phyloP scores from a whole-genome alignment of 2,113 vertebrate genomes.

The Piaya cayana region DNA sequence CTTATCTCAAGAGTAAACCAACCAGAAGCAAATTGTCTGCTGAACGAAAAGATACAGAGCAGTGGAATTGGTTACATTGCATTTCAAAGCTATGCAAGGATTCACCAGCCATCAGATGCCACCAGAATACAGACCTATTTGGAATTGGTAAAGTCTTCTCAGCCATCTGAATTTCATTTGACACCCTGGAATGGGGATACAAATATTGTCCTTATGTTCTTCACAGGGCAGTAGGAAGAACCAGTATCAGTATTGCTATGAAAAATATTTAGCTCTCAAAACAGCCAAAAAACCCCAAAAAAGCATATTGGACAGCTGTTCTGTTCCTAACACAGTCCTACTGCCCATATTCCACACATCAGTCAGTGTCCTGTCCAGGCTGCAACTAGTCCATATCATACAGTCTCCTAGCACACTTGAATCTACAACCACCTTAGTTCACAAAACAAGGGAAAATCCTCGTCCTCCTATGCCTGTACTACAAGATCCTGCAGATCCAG shows the following conservation, averaged over 20 bases:
- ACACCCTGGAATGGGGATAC: background rate
- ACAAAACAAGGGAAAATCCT: background rate
- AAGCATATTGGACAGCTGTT: background rate
- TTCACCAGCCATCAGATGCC: background rate
- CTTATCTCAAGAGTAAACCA: background rate
- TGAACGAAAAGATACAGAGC: background rate
- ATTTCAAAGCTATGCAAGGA: background rate
- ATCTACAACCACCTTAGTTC: background rate
- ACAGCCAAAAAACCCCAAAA: background rate
- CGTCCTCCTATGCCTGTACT: background rate
- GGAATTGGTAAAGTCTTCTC: background rate
- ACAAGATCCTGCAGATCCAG: background rate
- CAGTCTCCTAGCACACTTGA: background rate
- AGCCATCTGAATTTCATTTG: background rate
- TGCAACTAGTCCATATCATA: background rate
- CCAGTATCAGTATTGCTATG: background rate
- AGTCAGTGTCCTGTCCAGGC: background rate
- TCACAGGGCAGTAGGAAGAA: background rate
- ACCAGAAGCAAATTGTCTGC: background rate
- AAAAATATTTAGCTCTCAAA: background rate
- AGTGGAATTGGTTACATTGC: background rate
- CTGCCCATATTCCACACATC: background rate
- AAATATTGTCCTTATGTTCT: background rate
- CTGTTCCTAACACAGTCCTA: background rate
- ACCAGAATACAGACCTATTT: accelerated